Evolutionary conservation across 2,113 vertebrate genomes (phyloP).

Genomic region (Phrynosoma blainvillii): DNA sequence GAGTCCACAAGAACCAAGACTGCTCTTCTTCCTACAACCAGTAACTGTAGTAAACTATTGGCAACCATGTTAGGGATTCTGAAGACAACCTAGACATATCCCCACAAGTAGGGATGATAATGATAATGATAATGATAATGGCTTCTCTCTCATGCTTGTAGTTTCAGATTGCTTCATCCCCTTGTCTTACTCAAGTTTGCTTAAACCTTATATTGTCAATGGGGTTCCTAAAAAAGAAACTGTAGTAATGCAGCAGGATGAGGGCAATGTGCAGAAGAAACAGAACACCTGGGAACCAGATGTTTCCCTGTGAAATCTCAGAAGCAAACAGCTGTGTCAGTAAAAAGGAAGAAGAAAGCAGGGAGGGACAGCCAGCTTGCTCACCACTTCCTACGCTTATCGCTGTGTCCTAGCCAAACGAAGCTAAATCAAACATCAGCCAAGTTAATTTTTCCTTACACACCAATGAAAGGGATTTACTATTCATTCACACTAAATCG

Average conservation of each 20-base stretch:
- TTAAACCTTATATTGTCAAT: not conserved
- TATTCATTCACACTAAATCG: not conserved
- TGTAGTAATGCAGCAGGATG: not conserved
- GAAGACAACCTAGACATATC: not conserved
- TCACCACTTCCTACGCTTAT: constrained; percentile 29
- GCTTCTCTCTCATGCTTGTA: not conserved
- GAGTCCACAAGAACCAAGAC: not conserved
- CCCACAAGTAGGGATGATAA: not conserved
- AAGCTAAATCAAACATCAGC: not conserved
- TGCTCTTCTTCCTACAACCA: not conserved
- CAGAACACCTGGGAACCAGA: constrained; percentile 25
- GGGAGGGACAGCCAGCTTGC: not conserved
- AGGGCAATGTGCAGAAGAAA: not conserved
- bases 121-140: accelerated
- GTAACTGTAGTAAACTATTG: not conserved
- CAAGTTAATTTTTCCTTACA: not conserved
- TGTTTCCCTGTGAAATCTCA: not conserved
- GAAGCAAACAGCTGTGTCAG: constrained; percentile 18
- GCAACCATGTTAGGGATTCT: constrained; percentile 14
- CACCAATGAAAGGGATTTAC: not conserved
- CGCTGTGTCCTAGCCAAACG: constrained; percentile 31
- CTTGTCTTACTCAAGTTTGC: not conserved
- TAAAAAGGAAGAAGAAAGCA: not conserved
- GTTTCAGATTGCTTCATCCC: not conserved
- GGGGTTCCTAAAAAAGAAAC: accelerated